Conservation (phyloP, 2,797 vertebrate genomes). For the Silurus lanzhouensis region DNA sequence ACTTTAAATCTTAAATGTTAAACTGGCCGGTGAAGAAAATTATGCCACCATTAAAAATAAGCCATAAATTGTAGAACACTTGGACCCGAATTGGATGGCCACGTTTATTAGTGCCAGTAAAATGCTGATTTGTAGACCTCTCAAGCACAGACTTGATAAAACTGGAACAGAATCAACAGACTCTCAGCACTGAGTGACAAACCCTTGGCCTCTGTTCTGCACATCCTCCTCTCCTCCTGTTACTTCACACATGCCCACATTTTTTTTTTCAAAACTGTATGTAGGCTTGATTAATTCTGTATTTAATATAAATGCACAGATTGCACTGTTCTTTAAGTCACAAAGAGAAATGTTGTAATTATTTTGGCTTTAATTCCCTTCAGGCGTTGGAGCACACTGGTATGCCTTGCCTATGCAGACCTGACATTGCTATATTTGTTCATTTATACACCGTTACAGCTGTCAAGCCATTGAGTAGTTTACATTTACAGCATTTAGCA, state of each 20-base stretch:
- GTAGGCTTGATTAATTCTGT: slow-evolving; percentile 48
- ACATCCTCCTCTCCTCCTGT: slow-evolving; percentile 34
- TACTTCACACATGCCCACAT: slow-evolving; percentile 38
- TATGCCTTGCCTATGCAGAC: slow-evolving; percentile 56
- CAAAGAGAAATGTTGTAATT: slow-evolving; percentile 60
- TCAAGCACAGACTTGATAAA: slow-evolving; percentile 77
- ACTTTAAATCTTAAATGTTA: slow-evolving; percentile 64
- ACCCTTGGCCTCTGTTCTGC: background rate
- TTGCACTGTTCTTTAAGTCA: slow-evolving; percentile 51
- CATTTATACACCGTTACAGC: slow-evolving; percentile 70
- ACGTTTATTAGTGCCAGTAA: slow-evolving; percentile 79
- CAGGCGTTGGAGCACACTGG: slow-evolving; percentile 66
- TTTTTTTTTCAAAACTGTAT: background rate
- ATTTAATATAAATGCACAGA: slow-evolving; percentile 68
- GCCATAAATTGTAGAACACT: slow-evolving; percentile 76
- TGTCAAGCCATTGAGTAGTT: background rate
- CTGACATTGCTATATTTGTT: slow-evolving; percentile 67
- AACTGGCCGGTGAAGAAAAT: slow-evolving; percentile 69
- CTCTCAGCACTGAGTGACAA: slow-evolving; percentile 62
- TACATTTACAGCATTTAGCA: background rate
- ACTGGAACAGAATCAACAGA: slow-evolving; percentile 67
- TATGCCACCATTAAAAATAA: slow-evolving; percentile 70
- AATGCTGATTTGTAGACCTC: slow-evolving; percentile 79
- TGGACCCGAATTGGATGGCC: slow-evolving; percentile 74
- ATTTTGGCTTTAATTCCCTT: slow-evolving; percentile 58